Conservation (phyloP, 2,797 vertebrate species). For the Otus scops region DNA sequence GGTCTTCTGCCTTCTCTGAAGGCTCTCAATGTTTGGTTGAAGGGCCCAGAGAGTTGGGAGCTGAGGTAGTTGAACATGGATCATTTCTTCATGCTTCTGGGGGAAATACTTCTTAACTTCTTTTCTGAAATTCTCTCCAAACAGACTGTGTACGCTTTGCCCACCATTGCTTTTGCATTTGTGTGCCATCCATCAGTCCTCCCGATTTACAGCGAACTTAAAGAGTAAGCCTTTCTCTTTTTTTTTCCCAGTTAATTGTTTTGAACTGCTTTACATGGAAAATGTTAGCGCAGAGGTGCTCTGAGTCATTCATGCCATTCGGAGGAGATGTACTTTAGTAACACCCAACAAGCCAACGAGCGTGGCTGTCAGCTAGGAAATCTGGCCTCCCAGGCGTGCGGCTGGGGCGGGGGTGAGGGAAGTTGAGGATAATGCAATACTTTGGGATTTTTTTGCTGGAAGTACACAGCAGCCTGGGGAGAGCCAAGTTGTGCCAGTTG, state of each 20-base stretch:
- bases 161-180: slow-evolving; percentile 93
- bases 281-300: slow-evolving; percentile 1
- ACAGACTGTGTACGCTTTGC: slow-evolving; percentile 93
- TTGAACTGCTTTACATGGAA: background rate
- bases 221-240: slow-evolving; percentile 77
- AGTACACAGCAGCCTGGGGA: background rate
- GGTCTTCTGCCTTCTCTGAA: slow-evolving; percentile 23
- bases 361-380: background rate
- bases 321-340: slow-evolving; percentile 17
- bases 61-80: background rate
- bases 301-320: background rate
- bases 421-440: background rate
- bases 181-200: slow-evolving; percentile 96
- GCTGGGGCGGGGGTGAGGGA: background rate
- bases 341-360: background rate
- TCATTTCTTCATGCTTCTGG: background rate
- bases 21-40: background rate
- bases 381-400: background rate
- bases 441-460: slow-evolving; percentile 11
- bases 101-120: slow-evolving; percentile 6
- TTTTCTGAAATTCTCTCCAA: slow-evolving; percentile 55
- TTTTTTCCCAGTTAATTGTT: background rate
- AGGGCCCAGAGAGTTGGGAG: background rate
- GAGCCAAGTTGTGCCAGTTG: background rate
- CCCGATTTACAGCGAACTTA: slow-evolving; percentile 95